These are phyloP conservation scores for Notospermus geniculatus DNA, from an alignment of 1,140 invertebrate species.

Conservation along the genomic window DNA sequence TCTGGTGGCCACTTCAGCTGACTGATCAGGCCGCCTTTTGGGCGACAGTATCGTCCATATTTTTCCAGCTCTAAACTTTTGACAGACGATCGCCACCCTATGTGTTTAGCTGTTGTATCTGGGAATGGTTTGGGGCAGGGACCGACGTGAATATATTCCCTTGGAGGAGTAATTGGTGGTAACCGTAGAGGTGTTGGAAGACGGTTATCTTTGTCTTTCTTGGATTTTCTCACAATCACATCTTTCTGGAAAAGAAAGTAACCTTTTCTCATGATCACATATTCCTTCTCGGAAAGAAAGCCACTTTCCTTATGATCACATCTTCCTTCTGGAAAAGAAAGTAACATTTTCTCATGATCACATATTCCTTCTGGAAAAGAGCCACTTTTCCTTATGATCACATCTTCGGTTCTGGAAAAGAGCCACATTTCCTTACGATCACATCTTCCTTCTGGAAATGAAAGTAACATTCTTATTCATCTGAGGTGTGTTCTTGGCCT, in stretches of 20 bases:
- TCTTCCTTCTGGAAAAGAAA: no score
- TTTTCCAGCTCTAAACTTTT: constrained; percentile 36
- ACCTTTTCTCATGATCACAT: no score
- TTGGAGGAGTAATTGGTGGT: constrained; percentile 45
- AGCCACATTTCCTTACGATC: no score
- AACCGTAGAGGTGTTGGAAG: constrained; percentile 22
- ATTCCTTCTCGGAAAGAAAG: no score
- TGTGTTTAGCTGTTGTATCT: constrained; percentile 42
- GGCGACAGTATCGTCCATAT: constrained; percentile 47
- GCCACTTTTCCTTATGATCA: background rate
- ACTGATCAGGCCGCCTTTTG: constrained; percentile 46
- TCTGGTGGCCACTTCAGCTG: constrained; percentile 54
- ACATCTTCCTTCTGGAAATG: no score
- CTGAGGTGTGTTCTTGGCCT: no score
- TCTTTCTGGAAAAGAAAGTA: constrained; percentile 15
- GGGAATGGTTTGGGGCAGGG: constrained; percentile 48
- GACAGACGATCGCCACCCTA: constrained; percentile 48
- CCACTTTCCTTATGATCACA: no score
- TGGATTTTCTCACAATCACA: constrained; percentile 1
- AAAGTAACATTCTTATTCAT: no score
- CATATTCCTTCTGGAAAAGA: background rate
- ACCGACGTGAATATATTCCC: constrained; percentile 45
- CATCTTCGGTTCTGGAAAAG: background rate
- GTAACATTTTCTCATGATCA: no score
- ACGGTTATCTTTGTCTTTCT: background rate